Base-by-base conservation (phyloP, 2,888 invertebrate species). In the Diaphora mendica region DNA sequence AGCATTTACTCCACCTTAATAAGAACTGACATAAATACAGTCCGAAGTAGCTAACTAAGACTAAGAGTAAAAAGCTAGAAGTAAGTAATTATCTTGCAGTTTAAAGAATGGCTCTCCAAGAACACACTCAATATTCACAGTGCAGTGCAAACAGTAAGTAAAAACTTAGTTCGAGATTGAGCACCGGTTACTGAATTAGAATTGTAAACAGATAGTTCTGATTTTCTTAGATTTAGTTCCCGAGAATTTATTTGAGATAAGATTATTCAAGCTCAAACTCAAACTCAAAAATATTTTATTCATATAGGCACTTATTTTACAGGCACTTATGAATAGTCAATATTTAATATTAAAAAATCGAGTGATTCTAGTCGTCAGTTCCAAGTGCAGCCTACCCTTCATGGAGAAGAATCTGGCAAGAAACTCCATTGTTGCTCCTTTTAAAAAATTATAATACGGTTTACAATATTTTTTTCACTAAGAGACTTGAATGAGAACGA, bases 81-180 rank as follows among this genome's bases (percentile, higher is more conserved):
- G 78, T 77, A 80, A 74, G 76, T 82, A 85, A 81, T 77, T 76
- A 79, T 76, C 68, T 75, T 71, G 77, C 75, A 73, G 76, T 80
- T 78, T 79, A 77, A 81, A 75, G 77, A 77, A 84, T 81, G 75
- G 72, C 33, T 65, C 26, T 62, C 33, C 42, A 35, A 68, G 39
- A n/a, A 35, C 62, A 68, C 67, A 64, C 48, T 72, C 68, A 68
- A 62, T 68, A 59, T 69, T 70, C 76, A 74, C 77, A 78, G 76
- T 77, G n/a, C 11, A 70, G 26, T n/a, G 17, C 0, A 13, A 67
- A 72, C 77, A 79, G 72, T 72, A 77, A 68, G 62, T 55, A 44
- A 71, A 75, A 55, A 70, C 70, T 70, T 62, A 44, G 51, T 68
- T 68, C n/a, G 70, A 64, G 42, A 64, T 70, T 48, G 68, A 68